Conservation (phyloP, 2,888 invertebrate species). For the Myopa tessellatipennis region DNA sequence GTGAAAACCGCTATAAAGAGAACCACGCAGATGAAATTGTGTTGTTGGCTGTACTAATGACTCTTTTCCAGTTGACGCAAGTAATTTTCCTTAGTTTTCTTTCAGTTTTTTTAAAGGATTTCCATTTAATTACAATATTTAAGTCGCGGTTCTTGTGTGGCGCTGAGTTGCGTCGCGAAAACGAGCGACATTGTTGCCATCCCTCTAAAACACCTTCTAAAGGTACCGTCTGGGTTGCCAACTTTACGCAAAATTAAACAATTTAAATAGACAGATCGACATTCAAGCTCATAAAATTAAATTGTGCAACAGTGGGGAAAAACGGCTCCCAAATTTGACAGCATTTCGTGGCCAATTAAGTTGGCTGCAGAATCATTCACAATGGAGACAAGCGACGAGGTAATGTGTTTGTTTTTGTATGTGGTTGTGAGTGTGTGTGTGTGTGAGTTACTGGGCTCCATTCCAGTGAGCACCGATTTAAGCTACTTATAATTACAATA, state of each 20-base stretch:
- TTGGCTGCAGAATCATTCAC: neutral
- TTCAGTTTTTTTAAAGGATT: too few relatives aligned
- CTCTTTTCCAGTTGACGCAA: too few relatives aligned
- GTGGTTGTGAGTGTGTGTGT: neutral
- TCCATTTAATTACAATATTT: too few relatives aligned
- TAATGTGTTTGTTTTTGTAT: too few relatives aligned
- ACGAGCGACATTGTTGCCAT: too few relatives aligned
- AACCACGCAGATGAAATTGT: too few relatives aligned
- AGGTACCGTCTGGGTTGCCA: neutral
- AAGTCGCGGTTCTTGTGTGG: too few relatives aligned
- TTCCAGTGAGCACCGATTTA: neutral
- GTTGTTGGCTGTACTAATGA: too few relatives aligned
- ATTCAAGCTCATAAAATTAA: neutral
- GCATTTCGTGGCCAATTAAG: neutral
- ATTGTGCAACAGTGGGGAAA: neutral
- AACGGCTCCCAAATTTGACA: neutral
- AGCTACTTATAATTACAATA: neutral
- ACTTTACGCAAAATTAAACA: constrained; percentile 1
- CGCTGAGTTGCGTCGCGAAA: too few relatives aligned
- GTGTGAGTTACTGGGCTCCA: neutral
- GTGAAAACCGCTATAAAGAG: too few relatives aligned
- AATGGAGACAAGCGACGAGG: neutral
- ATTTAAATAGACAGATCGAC: too few relatives aligned
- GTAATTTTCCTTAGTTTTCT: too few relatives aligned
- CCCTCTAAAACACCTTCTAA: neutral